Percentiles rank a stretch among this genome's conserved stretches.
Evolutionary conservation across 1,140 invertebrate species (phyloP).

Genomic region (Ostrea edulis): DNA sequence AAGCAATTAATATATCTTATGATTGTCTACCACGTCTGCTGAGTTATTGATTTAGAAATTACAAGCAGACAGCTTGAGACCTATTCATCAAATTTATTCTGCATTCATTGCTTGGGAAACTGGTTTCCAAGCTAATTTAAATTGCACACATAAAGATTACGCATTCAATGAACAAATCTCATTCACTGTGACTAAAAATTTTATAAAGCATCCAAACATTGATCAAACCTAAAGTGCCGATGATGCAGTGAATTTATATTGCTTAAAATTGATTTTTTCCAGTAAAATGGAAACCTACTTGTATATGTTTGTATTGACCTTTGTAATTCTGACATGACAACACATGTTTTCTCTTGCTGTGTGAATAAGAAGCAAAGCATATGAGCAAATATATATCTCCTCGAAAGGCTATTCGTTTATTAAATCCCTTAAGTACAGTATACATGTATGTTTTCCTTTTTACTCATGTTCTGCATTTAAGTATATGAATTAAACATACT

Average conservation of each 20-base stretch:
- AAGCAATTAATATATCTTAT: slow-evolving; percentile 22
- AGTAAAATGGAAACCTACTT: background rate
- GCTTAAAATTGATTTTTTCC: background rate
- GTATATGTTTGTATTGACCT: background rate
- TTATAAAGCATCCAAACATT: background rate
- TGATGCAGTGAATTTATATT: background rate
- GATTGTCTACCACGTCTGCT: slow-evolving; percentile 6
- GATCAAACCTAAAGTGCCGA: background rate
- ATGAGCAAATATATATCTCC: background rate
- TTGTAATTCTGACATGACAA: background rate
- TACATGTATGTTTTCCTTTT: background rate
- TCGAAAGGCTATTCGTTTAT: background rate
- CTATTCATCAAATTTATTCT: slow-evolving; percentile 24
- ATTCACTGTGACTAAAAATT: background rate
- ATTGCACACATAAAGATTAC: background rate
- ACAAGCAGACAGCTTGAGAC: background rate
- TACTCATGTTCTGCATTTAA: background rate
- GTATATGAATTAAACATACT: no score
- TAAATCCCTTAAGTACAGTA: background rate
- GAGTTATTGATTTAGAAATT: slow-evolving; percentile 34
- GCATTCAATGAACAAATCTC: background rate
- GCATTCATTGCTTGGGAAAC: background rate
- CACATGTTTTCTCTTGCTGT: background rate
- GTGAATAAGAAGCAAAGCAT: background rate
- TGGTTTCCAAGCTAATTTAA: slow-evolving; percentile 23